phyloP scores from a whole-genome alignment of 2,797 vertebrate species.

The Echeneis naucrates region DNA sequence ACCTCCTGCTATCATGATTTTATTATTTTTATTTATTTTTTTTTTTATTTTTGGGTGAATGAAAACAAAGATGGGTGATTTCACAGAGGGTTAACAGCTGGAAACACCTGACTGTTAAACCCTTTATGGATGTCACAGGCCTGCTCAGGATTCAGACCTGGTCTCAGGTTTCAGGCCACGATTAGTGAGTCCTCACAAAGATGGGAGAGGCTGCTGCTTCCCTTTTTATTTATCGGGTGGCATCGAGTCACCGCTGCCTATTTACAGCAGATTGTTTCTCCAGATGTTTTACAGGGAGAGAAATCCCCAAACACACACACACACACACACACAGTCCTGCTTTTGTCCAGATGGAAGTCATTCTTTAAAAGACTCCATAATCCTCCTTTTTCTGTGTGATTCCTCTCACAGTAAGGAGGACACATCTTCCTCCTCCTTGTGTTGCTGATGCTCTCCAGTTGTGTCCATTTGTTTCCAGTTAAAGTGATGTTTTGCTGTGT shows the following conservation, averaged over 20 bases:
- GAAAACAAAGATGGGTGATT: too few species aligned
- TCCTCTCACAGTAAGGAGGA: too few species aligned
- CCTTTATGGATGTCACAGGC: too few species aligned
- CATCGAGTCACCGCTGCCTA: constrained; percentile 82
- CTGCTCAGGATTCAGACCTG: too few species aligned
- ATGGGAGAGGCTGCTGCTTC: constrained; percentile 62
- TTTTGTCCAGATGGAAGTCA: constrained; percentile 83
- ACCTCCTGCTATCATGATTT: too few species aligned
- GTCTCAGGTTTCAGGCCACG: too few species aligned
- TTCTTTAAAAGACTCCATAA: constrained; percentile 80
- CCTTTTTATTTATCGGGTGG: constrained; percentile 84
- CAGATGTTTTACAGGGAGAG: constrained; percentile 82
- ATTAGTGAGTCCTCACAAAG: too few species aligned
- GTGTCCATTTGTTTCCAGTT: constrained; percentile 11
- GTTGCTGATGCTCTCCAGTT: constrained; percentile 47
- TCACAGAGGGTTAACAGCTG: too few species aligned
- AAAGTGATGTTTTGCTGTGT: background rate
- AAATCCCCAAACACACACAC: constrained; percentile 62
- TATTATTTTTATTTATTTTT: too few species aligned
- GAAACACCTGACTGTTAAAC: too few species aligned
- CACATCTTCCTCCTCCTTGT: constrained; percentile 31
- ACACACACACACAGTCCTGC: constrained; percentile 19
- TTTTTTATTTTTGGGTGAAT: too few species aligned
- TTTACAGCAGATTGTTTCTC: constrained; percentile 86
- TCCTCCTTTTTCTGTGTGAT: constrained; percentile 63